Conservation (phyloP, 1,140 invertebrate species). For the Neodiprion fabricii region DNA sequence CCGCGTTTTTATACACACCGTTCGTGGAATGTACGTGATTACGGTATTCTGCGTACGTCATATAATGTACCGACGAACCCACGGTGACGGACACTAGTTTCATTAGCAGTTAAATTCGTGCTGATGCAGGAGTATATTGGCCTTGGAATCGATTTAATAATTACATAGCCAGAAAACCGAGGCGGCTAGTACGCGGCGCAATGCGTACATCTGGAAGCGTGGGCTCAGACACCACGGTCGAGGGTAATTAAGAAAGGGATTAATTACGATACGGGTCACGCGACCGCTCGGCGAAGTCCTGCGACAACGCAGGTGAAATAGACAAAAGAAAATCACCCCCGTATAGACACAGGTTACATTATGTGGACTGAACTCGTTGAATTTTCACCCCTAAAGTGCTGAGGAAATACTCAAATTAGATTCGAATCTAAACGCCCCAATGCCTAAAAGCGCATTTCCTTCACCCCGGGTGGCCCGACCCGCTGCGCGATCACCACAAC, state of each 20-base stretch:
- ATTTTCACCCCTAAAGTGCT: slow-evolving; percentile 34
- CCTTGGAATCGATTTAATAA: too few relatives aligned
- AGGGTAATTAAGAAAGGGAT: slow-evolving; percentile 19
- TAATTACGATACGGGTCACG: slow-evolving; percentile 22
- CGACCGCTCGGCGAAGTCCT: background rate
- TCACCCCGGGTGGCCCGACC: slow-evolving; percentile 42
- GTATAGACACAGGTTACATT: slow-evolving; percentile 14
- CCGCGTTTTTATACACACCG: too few relatives aligned
- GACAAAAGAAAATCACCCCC: slow-evolving; percentile 15
- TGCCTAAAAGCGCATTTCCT: slow-evolving; percentile 50
- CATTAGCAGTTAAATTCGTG: too few relatives aligned
- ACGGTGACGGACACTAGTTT: too few relatives aligned
- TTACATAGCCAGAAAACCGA: too few relatives aligned
- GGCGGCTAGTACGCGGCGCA: too few relatives aligned
- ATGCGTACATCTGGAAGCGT: too few relatives aligned
- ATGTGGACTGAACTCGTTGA: slow-evolving; percentile 42
- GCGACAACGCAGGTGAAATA: slow-evolving; percentile 20
- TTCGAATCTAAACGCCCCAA: slow-evolving; percentile 50
- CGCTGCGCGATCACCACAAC: too few relatives aligned
- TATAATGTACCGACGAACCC: too few relatives aligned
- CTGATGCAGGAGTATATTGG: too few relatives aligned
- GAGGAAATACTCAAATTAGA: slow-evolving; percentile 51
- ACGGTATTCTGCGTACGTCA: too few relatives aligned
- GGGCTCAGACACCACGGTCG: background rate
- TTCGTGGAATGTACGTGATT: too few relatives aligned